Percentiles rank a stretch among this genome's conserved stretches.
Conservation (phyloP, 2,888 invertebrate species). For the Chaetogeoica ovagalla region DNA sequence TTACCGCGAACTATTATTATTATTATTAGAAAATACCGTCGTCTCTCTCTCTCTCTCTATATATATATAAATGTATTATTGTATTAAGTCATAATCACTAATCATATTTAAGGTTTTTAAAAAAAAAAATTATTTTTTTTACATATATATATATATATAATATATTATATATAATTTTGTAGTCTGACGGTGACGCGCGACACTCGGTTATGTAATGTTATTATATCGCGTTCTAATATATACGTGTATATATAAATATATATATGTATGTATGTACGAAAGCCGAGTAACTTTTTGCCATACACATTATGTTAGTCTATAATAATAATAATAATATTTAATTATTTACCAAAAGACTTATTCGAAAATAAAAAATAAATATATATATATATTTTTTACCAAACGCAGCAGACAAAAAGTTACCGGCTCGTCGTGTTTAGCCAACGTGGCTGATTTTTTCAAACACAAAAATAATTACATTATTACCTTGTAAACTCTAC, state of each 20-base stretch:
- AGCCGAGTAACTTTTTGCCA: slow-evolving; percentile 51
- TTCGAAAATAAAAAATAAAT: background rate
- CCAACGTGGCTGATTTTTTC: slow-evolving; percentile 48
- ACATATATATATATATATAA: too few species aligned
- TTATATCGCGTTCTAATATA: background rate
- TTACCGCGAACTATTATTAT: too few species aligned
- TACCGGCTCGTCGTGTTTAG: slow-evolving; percentile 46
- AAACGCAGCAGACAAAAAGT: slow-evolving; percentile 44
- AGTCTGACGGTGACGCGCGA: background rate
- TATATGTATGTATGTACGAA: background rate
- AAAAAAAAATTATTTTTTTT: background rate
- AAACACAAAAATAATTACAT: slow-evolving; percentile 53
- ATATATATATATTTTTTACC: background rate
- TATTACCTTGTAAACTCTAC: slow-evolving; percentile 56
- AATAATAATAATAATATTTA: background rate
- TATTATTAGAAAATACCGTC: background rate
- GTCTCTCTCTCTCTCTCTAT: background rate
- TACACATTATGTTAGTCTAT: background rate
- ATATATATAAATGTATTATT: background rate
- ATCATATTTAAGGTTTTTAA: background rate
- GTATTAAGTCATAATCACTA: slow-evolving; percentile 14
- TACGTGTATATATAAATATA: too few species aligned
- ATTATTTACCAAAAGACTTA: slow-evolving; percentile 7
- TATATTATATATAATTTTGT: too few species aligned
- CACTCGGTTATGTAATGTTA: slow-evolving; percentile 10